These are phyloP conservation scores for Lithophane semibrunnea DNA, from an alignment of 2,888 invertebrate genomes.

Conservation along the genomic window DNA sequence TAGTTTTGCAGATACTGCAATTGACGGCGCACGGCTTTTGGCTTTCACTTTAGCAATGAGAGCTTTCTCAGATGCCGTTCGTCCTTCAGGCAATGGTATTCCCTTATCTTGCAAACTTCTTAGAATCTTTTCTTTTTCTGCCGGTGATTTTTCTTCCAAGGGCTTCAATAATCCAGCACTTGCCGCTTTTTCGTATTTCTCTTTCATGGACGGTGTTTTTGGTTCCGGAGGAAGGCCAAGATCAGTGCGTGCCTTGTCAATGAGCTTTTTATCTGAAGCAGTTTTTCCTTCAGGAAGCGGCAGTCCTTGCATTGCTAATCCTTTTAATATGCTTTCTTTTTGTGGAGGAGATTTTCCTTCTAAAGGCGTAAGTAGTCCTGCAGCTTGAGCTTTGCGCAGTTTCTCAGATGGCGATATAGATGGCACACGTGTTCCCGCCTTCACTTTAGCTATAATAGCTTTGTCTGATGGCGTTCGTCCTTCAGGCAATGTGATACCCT, in stretches of 20 bases:
- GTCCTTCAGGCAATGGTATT: not conserved
- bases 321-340: not conserved
- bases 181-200: constrained; percentile 1
- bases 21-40: too few species aligned
- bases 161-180: not conserved
- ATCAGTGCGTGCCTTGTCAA: not conserved
- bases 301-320: not conserved
- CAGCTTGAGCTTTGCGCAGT: constrained; percentile 52
- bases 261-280: not conserved
- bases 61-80: too few species aligned
- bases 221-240: constrained; percentile 9
- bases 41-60: too few species aligned
- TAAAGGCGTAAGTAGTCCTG: not conserved
- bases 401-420: not conserved
- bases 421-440: not conserved
- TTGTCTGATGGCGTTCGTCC: not conserved
- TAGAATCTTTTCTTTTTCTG: constrained; percentile 7
- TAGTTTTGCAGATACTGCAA: too few species aligned
- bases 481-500: not conserved
- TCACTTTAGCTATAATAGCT: not conserved
- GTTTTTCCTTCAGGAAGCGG: too few species aligned
- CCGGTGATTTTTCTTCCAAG: not conserved
- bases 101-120: too few species aligned
- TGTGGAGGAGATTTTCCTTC: not conserved
- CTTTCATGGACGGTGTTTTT: not conserved